Evolutionary conservation across 2,888 invertebrate species (phyloP).

Genomic region (Parnassius mnemosyne): DNA sequence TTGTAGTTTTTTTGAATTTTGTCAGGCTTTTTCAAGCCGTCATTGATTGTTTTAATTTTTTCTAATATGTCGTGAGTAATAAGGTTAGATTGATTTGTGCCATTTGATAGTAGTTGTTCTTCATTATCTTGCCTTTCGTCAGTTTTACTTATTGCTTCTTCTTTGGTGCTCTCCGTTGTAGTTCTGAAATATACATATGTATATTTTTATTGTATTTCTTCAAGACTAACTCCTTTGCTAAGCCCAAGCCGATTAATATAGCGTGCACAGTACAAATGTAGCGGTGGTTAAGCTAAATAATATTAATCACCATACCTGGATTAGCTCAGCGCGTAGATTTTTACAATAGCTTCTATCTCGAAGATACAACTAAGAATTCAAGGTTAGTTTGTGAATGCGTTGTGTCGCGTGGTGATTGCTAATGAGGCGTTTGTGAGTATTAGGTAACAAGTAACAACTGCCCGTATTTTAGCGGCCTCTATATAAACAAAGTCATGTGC

Average conservation of each 20-base stretch:
- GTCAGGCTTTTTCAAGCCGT: conserved; percentile 59
- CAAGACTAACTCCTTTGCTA: conserved; percentile 27
- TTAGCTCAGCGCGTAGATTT: conserved; percentile 40
- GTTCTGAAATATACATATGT: conserved; percentile 35
- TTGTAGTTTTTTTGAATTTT: conserved; percentile 51
- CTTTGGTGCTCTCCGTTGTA: conserved; percentile 41
- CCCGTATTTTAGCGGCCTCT: not conserved
- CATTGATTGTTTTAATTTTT: conserved; percentile 79
- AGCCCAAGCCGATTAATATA: conserved; percentile 42
- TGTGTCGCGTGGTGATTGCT: conserved; percentile 14
- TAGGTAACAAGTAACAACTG: conserved; percentile 9
- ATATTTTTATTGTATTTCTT: conserved; percentile 22
- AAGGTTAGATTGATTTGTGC: conserved; percentile 39
- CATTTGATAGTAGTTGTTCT: conserved; percentile 48
- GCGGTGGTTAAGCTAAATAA: conserved; percentile 37
- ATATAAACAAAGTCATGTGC: not conserved
- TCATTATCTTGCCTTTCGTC: conserved; percentile 34
- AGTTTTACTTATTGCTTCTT: conserved; percentile 31
- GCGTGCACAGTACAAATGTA: conserved; percentile 30
- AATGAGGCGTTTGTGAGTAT: conserved; percentile 27
- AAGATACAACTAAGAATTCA: conserved; percentile 12
- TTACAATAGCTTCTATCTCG: conserved; percentile 33
- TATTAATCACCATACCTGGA: conserved; percentile 66
- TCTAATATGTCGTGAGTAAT: conserved; percentile 70
- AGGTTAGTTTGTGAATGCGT: conserved; percentile 43